Evolutionary conservation across 2,888 invertebrate genomes (phyloP), one percentile per base, ranked within the genome.

Genomic region (Aporophyla nigra): DNA sequence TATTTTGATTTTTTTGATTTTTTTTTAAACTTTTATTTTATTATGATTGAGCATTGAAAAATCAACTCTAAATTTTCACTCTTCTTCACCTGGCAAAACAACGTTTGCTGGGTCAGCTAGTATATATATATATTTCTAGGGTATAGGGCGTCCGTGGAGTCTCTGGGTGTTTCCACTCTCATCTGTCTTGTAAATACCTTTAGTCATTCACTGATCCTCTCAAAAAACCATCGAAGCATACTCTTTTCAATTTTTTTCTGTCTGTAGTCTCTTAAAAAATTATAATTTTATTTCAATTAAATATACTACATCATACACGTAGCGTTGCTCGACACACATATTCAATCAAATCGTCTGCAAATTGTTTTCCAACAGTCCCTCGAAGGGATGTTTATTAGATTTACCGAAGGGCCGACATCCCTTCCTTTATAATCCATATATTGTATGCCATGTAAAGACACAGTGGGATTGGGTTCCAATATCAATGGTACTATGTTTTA

Each of bases 321-420:
- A 71, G n/a, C 71, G 66, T 81, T 82, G 72, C 79, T 83, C 82
- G 21, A 69, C 74, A 82, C 77, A 87, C 43, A 51, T 85, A 84
- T 83, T 83, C 93, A 87, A 93, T 92, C 92, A 93, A 89, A 90
- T 89, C 88, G 89, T 90, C 86, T 87, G 87, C 87, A 91, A 95
- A 95, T 94, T 94, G 94, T 95, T 95, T 94, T 93, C 89, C 90
- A 86, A 93, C 92, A 92, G 92, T 93, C 93, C 93, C 89, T 89
- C 72, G 77, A 88, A 90, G 92, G 93, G 94, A 91, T 93, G 93
- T 94, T 94, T 95, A 95, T 95, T 95, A 95, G 93, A 95, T 95
- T 95, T 92, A 90, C 91, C 88, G 90, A 78, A 85, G 89, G 90
- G 90, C 82, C 86, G 80, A 76, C 87, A 87, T 91, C 91, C 92